Conservation (phyloP, 2,888 invertebrate species). For the Rotaria sp. region DNA sequence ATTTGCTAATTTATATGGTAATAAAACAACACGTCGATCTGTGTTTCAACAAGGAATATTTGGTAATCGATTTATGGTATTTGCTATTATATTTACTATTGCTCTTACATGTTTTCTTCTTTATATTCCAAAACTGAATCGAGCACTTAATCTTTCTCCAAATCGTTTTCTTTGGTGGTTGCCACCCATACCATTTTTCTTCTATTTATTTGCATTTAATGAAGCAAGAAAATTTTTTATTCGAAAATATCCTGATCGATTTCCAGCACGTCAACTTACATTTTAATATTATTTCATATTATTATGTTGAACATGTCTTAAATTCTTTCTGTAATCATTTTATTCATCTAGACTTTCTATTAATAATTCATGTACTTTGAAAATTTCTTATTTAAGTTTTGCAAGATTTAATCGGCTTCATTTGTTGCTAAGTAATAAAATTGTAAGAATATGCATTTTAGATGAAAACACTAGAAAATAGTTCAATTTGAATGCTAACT, state of each 20-base stretch:
- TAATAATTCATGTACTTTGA: too few relatives aligned
- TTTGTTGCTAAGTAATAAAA: too few relatives aligned
- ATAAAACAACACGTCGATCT: slow-evolving; percentile 34
- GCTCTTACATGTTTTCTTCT: slow-evolving; percentile 33
- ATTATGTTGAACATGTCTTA: not conserved
- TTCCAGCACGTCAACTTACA: slow-evolving; percentile 21
- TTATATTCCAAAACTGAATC: slow-evolving; percentile 32
- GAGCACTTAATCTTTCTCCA: slow-evolving; percentile 32
- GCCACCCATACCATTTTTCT: slow-evolving; percentile 34
- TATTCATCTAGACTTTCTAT: not conserved
- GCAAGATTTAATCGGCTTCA: too few relatives aligned
- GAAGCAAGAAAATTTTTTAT: slow-evolving; percentile 33
- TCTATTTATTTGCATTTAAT: slow-evolving; percentile 35
- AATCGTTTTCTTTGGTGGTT: slow-evolving; percentile 39
- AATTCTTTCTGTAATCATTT: not conserved
- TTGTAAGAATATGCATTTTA: too few relatives aligned
- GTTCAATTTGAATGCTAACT: too few relatives aligned
- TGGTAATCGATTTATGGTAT: slow-evolving; percentile 32
- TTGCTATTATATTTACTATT: slow-evolving; percentile 21
- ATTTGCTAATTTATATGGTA: slow-evolving; percentile 34
- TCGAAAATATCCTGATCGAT: slow-evolving; percentile 21
- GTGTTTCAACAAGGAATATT: slow-evolving; percentile 37
- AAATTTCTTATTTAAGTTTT: too few relatives aligned
- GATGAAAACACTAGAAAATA: too few relatives aligned
- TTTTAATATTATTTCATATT: not conserved